These are phyloP conservation scores for Myrmophylax atrothorax DNA, from an alignment of 2,113 vertebrate species.

Conservation along the genomic window DNA sequence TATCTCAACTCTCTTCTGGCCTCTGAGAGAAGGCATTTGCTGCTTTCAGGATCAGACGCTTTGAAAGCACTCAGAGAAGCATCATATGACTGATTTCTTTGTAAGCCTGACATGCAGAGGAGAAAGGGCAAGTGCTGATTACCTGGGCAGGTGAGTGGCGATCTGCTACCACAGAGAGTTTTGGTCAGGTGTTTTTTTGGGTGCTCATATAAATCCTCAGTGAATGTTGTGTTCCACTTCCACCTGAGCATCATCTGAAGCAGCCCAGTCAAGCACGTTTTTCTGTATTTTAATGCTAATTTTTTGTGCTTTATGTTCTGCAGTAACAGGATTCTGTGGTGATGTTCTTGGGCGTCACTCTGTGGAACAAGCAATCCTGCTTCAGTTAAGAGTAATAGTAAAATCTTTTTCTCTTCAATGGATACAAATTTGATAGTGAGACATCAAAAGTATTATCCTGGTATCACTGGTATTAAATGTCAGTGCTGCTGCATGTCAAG, in stretches of 20 bases:
- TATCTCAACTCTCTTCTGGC: neutral
- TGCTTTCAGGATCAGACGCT: neutral
- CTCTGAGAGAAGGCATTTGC: neutral
- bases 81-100: neutral
- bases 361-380: neutral
- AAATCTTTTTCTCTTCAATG: conserved; percentile 4
- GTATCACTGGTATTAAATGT: conserved; percentile 27
- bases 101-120: neutral
- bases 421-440: neutral
- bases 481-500: conserved; percentile 11
- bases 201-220: neutral
- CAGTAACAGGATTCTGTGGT: neutral
- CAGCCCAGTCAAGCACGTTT: neutral
- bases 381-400: neutral
- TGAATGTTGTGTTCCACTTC: neutral
- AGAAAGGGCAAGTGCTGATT: neutral
- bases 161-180: neutral
- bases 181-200: neutral
- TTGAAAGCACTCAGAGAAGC: neutral
- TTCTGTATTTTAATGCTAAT: neutral
- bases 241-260: neutral
- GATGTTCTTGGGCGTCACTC: neutral
- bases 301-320: neutral
- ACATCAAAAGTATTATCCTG: conserved; percentile 22
- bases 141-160: neutral